Evolutionary conservation across 2,113 vertebrate genomes (phyloP), one percentile per base, ranked within the genome.

Genomic region (Scortum barcoo): DNA sequence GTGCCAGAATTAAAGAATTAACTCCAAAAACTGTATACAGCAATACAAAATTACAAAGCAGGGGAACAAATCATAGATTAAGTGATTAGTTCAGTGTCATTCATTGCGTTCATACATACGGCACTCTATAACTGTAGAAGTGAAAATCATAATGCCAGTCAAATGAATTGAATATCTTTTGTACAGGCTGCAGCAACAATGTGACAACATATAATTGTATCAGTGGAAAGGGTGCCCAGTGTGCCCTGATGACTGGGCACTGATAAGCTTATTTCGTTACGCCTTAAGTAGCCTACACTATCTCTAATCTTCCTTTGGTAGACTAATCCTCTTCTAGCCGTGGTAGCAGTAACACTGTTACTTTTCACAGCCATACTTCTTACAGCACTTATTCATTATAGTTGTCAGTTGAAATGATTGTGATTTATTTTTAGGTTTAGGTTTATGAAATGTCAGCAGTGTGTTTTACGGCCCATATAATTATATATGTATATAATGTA

Each of bases 261-360:
- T 67, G 72, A 81, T 86, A 24, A 83, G 72, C 68, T 75, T 71
- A 71, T 71, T 81, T 57, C 2, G 19, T 69, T 56, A 68, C 4
- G 5, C 53, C 72, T 78, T 77, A 83, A 83, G 73, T 68, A 73
- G 63, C 53, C 68, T 40, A 51, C 58, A 68, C 57, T 28, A 65
- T 69, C 48, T 30, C 28, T 87, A 84, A 86, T 88, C 80, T 86
- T 76, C 56, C 57, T 71, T 56, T 58, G 38, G 36, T 70, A 50
- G 33, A 28, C 13, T 84, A 76, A 84, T 86, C 81, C 60, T 71
- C 61, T 20, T 48, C 30, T 4, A 46, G 56, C 57, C 46, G 30
- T 40, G n/a, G 44, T 46, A 33, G 68, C 56, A 70, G 53, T 16
- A 50, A 50, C 68, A 30, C 17, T 46, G 40, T 63, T 68, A 22